Evolutionary conservation across 1,140 invertebrate species (phyloP).

Genomic region (Carcinoscorpius rotundicauda): DNA sequence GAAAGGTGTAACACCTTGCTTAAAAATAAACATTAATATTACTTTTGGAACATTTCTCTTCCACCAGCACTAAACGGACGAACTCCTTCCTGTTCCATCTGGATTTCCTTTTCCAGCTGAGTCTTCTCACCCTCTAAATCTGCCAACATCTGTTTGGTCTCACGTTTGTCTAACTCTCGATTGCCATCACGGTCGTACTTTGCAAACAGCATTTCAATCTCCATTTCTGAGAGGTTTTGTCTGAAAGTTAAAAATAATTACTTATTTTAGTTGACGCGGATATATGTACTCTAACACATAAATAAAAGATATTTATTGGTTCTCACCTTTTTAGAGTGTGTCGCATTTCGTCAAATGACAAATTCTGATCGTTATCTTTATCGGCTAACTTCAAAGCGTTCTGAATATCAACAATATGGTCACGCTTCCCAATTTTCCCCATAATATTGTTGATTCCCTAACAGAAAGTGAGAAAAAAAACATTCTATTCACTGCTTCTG

Average conservation of each 20-base stretch:
- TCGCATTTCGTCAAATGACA: constrained; percentile 36
- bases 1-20: too few relatives aligned
- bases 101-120: constrained; percentile 28
- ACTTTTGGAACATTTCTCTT: too few relatives aligned
- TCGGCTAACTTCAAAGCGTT: constrained; percentile 40
- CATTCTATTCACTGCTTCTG: not conserved
- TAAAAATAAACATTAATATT: too few relatives aligned
- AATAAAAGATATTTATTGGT: constrained; percentile 3
- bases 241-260: constrained; percentile 2
- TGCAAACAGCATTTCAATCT: constrained; percentile 54
- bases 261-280: too few relatives aligned
- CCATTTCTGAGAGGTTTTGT: constrained; percentile 48
- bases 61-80: too few relatives aligned
- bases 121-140: constrained; percentile 32
- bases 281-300: too few relatives aligned
- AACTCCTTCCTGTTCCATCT: constrained; percentile 21
- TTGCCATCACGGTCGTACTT: constrained; percentile 48
- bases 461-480: not conserved
- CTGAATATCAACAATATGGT: constrained; percentile 43
- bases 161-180: constrained; percentile 39
- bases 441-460: constrained; percentile 40
- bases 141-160: constrained; percentile 32
- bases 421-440: constrained; percentile 38
- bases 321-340: constrained; percentile 38
- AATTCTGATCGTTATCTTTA: constrained; percentile 37